A percentile compares a stretch with the other conserved stretches of the same genome.
These are phyloP conservation scores for Budorcas taxicolor DNA, from an alignment of 2,113 vertebrate genomes.

Conservation along the genomic window DNA sequence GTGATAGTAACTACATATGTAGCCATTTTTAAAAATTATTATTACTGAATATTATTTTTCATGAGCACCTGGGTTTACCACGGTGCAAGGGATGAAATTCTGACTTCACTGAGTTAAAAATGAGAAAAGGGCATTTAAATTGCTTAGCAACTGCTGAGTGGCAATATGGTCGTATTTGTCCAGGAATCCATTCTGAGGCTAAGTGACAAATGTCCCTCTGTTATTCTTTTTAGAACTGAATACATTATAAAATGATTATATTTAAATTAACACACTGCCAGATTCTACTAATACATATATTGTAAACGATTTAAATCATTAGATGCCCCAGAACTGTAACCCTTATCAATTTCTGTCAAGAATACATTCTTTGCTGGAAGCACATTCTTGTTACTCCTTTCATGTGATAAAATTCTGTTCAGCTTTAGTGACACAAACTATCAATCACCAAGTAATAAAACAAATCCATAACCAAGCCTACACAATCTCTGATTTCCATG, in stretches of 20 bases:
- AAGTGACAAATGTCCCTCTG: constrained; percentile 18
- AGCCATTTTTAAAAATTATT: neutral
- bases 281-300: neutral
- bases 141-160: constrained; percentile 22
- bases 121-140: neutral
- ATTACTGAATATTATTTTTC: neutral
- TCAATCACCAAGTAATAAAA: constrained; percentile 15
- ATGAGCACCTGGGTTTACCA: neutral
- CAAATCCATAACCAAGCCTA: neutral
- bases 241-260: neutral
- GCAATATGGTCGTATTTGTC: constrained; percentile 38
- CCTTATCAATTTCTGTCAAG: constrained; percentile 10
- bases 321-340: neutral
- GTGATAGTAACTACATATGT: neutral
- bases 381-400: neutral
- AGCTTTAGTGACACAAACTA: neutral
- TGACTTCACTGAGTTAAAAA: neutral
- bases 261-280: constrained; percentile 15
- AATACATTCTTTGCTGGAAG: neutral
- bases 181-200: constrained; percentile 23
- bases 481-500: neutral
- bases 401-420: constrained; percentile 30
- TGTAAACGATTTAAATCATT: constrained; percentile 25
- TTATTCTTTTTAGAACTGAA: neutral
- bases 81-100: neutral